Evolutionary conservation across 2,113 vertebrate species (phyloP).

Genomic region (Piprites chloris): DNA sequence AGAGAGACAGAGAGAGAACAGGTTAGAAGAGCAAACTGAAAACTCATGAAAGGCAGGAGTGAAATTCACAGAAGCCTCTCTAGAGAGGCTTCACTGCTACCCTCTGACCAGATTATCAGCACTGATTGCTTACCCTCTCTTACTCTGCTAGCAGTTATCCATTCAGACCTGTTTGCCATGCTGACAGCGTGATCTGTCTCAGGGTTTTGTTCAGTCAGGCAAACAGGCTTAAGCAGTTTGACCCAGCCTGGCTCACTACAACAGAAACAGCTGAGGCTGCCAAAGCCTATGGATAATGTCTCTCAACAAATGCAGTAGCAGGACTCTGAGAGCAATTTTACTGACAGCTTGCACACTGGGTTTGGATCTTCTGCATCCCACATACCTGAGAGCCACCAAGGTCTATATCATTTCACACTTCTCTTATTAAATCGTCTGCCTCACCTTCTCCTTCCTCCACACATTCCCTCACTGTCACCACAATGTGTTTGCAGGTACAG

Average conservation of each 20-base stretch:
- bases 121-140: neutral
- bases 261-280: neutral
- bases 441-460: neutral
- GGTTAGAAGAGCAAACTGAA: neutral
- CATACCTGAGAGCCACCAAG: neutral
- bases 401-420: neutral
- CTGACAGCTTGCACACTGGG: neutral
- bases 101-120: neutral
- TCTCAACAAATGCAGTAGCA: neutral
- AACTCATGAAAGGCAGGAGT: neutral
- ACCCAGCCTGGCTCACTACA: neutral
- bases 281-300: neutral
- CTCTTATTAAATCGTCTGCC: neutral
- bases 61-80: neutral
- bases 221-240: neutral
- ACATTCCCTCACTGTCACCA: neutral
- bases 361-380: neutral
- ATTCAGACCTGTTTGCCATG: neutral
- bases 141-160: neutral
- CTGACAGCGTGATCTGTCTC: rapidly evolving
- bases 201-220: neutral
- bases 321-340: neutral
- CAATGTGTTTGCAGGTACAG: too few species aligned
- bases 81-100: neutral
- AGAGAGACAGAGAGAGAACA: neutral